phyloP scores from a whole-genome alignment of 2,888 invertebrate genomes.

The Venustoraphidia nigricollis region DNA sequence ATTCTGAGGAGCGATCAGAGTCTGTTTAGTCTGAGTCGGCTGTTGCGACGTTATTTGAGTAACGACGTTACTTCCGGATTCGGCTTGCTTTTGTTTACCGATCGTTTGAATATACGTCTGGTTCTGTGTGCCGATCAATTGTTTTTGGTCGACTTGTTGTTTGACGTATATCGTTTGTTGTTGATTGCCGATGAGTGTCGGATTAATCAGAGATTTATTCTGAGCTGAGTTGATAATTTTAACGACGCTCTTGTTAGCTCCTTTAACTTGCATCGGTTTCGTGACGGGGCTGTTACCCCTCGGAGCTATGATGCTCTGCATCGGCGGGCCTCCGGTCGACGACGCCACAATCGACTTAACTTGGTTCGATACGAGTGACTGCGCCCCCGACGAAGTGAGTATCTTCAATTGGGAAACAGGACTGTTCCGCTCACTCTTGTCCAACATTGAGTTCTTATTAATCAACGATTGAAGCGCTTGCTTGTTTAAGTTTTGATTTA shows the following conservation, averaged over 20 bases:
- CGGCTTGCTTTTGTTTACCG: slow-evolving; percentile 16
- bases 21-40: background rate
- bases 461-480: background rate
- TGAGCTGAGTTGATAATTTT: slow-evolving; percentile 26
- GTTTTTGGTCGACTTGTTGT: slow-evolving; percentile 9
- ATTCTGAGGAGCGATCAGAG: background rate
- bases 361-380: too few species aligned
- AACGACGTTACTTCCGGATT: slow-evolving; percentile 16
- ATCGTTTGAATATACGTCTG: slow-evolving; percentile 3
- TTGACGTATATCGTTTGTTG: slow-evolving; percentile 11
- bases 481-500: slow-evolving; percentile 14
- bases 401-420: too few species aligned
- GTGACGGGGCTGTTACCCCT: slow-evolving; percentile 22
- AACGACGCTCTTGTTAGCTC: slow-evolving; percentile 21
- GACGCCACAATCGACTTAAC: slow-evolving; percentile 17
- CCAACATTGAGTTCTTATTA: background rate
- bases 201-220: slow-evolving; percentile 31
- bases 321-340: slow-evolving; percentile 21
- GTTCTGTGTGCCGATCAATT: background rate
- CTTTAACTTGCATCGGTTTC: slow-evolving; percentile 14
- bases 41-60: slow-evolving; percentile 8
- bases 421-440: too few species aligned
- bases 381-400: too few species aligned
- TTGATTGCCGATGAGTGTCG: slow-evolving; percentile 22
- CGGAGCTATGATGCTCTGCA: slow-evolving; percentile 23